phyloP scores from a whole-genome alignment of 2,888 invertebrate genomes.

The Drosophila ezoana region DNA sequence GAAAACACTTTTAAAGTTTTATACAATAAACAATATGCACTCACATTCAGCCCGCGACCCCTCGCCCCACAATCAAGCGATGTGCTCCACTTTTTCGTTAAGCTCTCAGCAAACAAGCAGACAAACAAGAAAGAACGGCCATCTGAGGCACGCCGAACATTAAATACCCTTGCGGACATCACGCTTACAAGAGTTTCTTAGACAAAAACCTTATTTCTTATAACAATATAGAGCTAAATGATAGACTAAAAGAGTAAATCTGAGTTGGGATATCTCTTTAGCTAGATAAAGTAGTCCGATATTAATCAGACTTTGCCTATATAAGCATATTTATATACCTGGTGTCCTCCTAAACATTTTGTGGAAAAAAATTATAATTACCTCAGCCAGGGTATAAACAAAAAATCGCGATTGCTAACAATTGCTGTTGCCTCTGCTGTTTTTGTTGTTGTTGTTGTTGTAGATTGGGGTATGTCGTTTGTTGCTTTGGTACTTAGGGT shows the following conservation, averaged over 20 bases:
- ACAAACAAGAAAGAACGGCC: neutral
- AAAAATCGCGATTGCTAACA: neutral
- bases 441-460: neutral
- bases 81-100: conserved; percentile 12
- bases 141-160: neutral
- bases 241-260: no score
- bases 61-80: neutral
- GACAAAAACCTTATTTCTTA: no score
- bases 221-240: no score
- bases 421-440: neutral
- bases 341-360: no score
- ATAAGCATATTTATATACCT: no score
- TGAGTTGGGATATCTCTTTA: no score
- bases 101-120: conserved; percentile 7
- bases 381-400: neutral
- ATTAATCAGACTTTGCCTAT: no score
- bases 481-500: conserved; percentile 12
- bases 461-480: conserved; percentile 7
- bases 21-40: conserved; percentile 12
- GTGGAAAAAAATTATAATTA: no score
- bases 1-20: neutral
- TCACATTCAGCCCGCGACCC: neutral
- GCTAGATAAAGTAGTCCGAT: no score
- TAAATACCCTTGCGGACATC: conserved; percentile 7
- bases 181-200: neutral